A percentile compares a stretch with the other conserved stretches of the same genome.
These are phyloP conservation scores for Sparus aurata DNA, from an alignment of 2,797 vertebrate genomes.

Conservation along the genomic window DNA sequence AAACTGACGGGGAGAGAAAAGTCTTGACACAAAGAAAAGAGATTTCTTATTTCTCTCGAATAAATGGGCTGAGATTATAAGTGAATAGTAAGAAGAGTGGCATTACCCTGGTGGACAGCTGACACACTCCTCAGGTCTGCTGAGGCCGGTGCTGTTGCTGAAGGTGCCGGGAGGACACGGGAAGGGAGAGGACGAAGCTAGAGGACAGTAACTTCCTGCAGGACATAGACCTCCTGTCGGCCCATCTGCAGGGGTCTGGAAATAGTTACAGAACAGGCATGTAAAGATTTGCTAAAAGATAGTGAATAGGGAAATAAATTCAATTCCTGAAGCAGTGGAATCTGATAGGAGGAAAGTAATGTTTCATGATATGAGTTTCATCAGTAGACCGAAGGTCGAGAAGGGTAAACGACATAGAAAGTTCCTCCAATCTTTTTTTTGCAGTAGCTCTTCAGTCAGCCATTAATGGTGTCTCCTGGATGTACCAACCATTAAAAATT, in stretches of 20 bases:
- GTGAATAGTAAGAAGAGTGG: slow-evolving; percentile 4
- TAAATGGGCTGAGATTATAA: slow-evolving; percentile 12
- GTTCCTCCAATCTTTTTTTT: background rate
- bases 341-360: background rate
- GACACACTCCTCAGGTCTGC: slow-evolving; percentile 83
- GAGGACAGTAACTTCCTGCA: slow-evolving; percentile 84
- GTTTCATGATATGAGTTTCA: background rate
- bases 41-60: slow-evolving; percentile 4
- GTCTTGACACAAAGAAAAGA: background rate
- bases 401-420: background rate
- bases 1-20: slow-evolving; percentile 71
- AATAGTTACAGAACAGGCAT: slow-evolving; percentile 10
- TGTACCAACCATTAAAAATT: no score
- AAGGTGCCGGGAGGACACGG: slow-evolving; percentile 90
- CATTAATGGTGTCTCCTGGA: no score
- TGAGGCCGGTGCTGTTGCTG: slow-evolving; percentile 87
- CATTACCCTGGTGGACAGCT: slow-evolving; percentile 89
- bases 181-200: slow-evolving; percentile 83
- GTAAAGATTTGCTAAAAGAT: background rate
- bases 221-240: slow-evolving; percentile 87
- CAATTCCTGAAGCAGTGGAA: background rate
- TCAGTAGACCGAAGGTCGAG: background rate
- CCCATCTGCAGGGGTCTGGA: slow-evolving; percentile 87
- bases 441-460: no score
- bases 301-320: background rate